These are phyloP conservation scores for Falco biarmicus DNA, from an alignment of 2,797 vertebrate genomes.

Conservation along the genomic window DNA sequence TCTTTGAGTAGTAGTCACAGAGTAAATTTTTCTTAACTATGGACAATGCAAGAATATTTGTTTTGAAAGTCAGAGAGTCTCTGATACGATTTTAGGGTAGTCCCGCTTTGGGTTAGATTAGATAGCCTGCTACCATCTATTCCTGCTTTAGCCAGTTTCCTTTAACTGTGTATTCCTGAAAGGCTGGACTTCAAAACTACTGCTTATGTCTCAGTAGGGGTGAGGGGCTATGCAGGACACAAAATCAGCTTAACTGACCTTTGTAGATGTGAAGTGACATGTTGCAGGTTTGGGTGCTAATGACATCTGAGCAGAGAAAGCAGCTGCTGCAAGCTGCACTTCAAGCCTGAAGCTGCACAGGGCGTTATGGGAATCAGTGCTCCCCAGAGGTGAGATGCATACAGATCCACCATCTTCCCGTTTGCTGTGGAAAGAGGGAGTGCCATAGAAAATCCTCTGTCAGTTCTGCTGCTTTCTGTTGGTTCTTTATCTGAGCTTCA, in stretches of 20 bases:
- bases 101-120: not conserved
- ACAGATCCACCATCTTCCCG: not conserved
- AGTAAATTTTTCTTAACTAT: not conserved
- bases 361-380: not conserved
- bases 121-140: not conserved
- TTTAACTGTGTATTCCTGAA: not conserved
- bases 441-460: not conserved
- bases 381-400: not conserved
- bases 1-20: not conserved
- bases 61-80: not conserved
- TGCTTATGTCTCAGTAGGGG: not conserved
- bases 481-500: not conserved
- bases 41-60: not conserved
- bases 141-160: not conserved
- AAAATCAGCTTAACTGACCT: not conserved
- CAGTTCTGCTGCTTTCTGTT: not conserved
- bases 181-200: not conserved
- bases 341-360: not conserved
- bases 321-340: not conserved
- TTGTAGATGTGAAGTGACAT: not conserved
- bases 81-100: not conserved
- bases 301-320: not conserved
- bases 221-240: fast-evolving
- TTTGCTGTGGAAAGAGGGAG: not conserved
- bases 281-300: fast-evolving